Evolutionary conservation across 1,140 invertebrate genomes (phyloP), one percentile per base, ranked within the genome.

Genomic region (Protaetia brevitarsis): DNA sequence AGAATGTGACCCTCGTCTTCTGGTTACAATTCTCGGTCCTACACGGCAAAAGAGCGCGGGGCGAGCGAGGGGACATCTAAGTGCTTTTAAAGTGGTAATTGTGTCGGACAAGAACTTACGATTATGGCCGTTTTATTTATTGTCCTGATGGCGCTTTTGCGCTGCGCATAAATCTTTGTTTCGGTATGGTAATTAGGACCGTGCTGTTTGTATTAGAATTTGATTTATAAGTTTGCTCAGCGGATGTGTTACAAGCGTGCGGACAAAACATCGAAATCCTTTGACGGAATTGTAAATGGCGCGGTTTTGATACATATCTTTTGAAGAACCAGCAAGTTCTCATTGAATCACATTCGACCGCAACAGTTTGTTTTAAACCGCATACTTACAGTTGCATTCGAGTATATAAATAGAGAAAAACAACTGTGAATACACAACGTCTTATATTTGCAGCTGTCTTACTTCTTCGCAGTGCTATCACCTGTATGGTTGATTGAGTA

Each of bases 61-160:
- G 30, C 41, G 61, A 63, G 21, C 19, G 8, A 11, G 31, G 31
- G 21, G 19, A 36, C 21, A 51, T 64, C 37, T 27, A 57, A 30
- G 41, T 56, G 64, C 28, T 64, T 64, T 56, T 41, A 51, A 37
- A 58, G 41, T 65, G 45, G 64, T 59, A 28, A 58, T 37, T 58
- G 56, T 65, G 51, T 58, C 37, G 63, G 37, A 63, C 61, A 63
- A 36, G 29, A 34, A 63, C 36, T 51, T 59, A 59, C 57, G 57
- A 59, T 59, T 59, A 31, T 59, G 29, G 26, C 57, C 57, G 29
- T 59, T 59, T 59, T 51, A 51, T 51, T 51, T 51, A 51, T 51
- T 51, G 41, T 51, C 41, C n/a, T n/a, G n/a, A n/a, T n/a, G 41
- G 21, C 4, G 2, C 13, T 45, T 45, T 51, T 51, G 21, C 41